Evolutionary conservation across 2,797 vertebrate genomes (phyloP), one percentile per base, ranked within the genome.

Genomic region (Coluber constrictor): DNA sequence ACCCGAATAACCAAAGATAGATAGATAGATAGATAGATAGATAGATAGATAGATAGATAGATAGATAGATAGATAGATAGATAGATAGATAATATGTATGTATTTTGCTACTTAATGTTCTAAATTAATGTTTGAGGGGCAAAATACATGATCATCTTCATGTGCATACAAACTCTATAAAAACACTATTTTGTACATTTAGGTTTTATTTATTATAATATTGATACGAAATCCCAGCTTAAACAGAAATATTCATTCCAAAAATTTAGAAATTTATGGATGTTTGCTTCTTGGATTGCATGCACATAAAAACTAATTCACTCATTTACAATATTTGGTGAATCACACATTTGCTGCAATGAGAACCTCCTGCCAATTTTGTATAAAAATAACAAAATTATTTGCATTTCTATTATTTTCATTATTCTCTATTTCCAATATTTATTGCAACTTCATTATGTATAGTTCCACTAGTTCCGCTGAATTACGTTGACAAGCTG

Each of bases 191-290:
- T 3, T 92, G 79, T 93, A 92, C 7, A 93, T 13, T 93, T 60
- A 63, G 23, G 91, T 29, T n/a, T 93, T 86, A 55, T 96, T 97
- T 96, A 96, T 95, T 97, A 91, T 61, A 90, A 13, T 23, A 37
- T 29, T 70, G 57, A 15, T 79, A 15, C 54, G 54, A 96, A 96
- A 94, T 83, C 60, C 91, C 95, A 96, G 25, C 66, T 54, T 90
- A 95, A 95, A 20, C 60, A 94, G 95, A 90, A 57, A 93, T 95
- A 93, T 83, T 87, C 94, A 91, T 95, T 29, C 51, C 86, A 88
- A 93, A 88, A 94, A 66, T 57, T 89, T 79, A 89, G 90, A 96
- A 96, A 90, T 87, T 32, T 0, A 2, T 23, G 20, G 15, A 60
- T 63, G 47, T 63, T 74, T 74, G 66, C 37, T 83, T 83, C 9